Evolutionary conservation across 2,797 vertebrate genomes (phyloP).

Genomic region (Halcyon leucocephala): DNA sequence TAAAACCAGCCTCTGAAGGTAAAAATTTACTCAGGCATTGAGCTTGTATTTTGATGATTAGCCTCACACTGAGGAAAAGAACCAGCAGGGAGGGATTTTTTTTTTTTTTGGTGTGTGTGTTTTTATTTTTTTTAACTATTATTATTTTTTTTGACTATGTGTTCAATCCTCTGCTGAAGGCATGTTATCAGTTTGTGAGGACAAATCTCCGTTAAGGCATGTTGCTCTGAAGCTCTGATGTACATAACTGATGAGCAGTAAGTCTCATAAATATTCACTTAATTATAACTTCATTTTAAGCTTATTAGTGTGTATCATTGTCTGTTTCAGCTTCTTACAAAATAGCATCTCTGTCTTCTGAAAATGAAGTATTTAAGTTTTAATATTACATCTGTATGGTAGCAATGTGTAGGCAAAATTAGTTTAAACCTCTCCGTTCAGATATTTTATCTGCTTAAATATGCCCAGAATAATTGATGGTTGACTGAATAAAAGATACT

Average conservation of each 20-base stretch:
- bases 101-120: not conserved
- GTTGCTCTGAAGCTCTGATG: not conserved
- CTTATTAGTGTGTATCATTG: not conserved
- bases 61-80: not conserved
- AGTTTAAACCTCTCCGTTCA: not conserved
- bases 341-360: not conserved
- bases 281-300: not conserved
- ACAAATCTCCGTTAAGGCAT: not conserved
- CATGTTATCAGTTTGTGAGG: not conserved
- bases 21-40: not conserved
- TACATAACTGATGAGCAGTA: not conserved
- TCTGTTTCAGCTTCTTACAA: not conserved
- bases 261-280: constrained; percentile 9
- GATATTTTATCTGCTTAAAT: not conserved
- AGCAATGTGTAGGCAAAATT: not conserved
- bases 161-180: not conserved
- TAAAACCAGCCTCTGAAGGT: not conserved
- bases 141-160: not conserved
- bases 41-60: not conserved
- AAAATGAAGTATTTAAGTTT: not conserved
- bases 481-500: not conserved
- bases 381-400: not conserved
- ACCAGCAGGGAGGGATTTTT: not conserved
- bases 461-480: not conserved
- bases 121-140: not conserved